Evolutionary conservation across 2,888 invertebrate species (phyloP).

Genomic region (Agrochola lota): DNA sequence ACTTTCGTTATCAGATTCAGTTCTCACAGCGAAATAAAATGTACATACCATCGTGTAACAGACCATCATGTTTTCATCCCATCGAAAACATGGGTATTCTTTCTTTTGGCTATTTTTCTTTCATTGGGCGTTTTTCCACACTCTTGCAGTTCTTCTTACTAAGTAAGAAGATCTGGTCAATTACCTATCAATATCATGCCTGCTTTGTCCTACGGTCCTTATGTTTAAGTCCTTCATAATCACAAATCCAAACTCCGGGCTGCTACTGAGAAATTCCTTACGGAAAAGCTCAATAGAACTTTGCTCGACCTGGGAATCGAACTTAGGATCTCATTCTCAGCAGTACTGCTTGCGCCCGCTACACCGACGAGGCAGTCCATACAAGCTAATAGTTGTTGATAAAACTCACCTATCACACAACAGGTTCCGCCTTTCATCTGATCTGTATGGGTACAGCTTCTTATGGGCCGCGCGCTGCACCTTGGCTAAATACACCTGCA

Average conservation of each 20-base stretch:
- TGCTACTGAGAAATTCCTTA: too few species aligned
- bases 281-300: too few species aligned
- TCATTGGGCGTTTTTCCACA: too few species aligned
- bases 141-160: background rate
- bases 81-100: background rate
- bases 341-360: too few species aligned
- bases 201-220: background rate
- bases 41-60: background rate
- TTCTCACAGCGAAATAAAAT: background rate
- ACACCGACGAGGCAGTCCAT: too few species aligned
- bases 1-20: background rate
- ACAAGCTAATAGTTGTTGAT: background rate
- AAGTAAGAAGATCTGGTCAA: background rate
- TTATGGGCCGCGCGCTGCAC: constrained; percentile 83
- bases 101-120: too few species aligned
- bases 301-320: too few species aligned
- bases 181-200: background rate
- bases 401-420: constrained; percentile 83
- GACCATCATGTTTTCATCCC: background rate
- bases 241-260: background rate
- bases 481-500: constrained; percentile 84
- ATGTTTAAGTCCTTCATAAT: background rate
- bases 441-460: constrained; percentile 80
- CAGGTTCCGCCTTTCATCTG: constrained; percentile 84
- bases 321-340: too few species aligned